Percentiles rank a stretch among this genome's conserved stretches.
Evolutionary conservation across 2,113 vertebrate species (phyloP).

Genomic region (Myotis davidii): DNA sequence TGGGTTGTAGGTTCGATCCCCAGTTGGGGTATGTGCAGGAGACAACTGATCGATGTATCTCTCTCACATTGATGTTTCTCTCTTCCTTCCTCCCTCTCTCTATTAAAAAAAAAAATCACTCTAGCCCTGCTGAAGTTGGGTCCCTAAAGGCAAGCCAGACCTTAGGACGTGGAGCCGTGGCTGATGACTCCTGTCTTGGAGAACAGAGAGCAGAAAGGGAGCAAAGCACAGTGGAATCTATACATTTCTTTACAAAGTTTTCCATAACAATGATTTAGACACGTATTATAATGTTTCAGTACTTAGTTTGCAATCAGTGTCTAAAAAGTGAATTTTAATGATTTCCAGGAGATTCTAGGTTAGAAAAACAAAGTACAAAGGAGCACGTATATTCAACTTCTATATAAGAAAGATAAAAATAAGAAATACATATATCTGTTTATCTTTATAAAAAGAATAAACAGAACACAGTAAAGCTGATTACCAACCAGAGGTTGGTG

Average conservation of each 20-base stretch:
- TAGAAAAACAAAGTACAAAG: neutral
- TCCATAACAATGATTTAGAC: neutral
- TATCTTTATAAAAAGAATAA: neutral
- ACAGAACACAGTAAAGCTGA: neutral
- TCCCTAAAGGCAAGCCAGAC: neutral
- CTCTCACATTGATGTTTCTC: neutral
- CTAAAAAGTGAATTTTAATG: neutral
- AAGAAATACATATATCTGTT: neutral
- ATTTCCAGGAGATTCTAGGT: neutral
- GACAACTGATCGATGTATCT: neutral
- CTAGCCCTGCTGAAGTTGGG: neutral
- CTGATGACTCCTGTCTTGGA: neutral
- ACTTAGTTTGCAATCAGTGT: neutral
- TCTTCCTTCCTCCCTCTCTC: neutral
- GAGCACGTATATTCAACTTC: neutral
- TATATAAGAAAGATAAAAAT: neutral
- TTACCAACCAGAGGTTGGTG: neutral
- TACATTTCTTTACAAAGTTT: constrained; percentile 22
- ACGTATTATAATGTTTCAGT: neutral
- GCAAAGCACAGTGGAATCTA: neutral
- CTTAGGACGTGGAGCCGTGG: neutral
- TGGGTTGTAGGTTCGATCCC: neutral
- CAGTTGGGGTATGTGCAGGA: neutral
- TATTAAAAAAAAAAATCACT: neutral
- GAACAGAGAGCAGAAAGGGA: neutral